Evolutionary conservation across 2,113 vertebrate genomes (phyloP).

Genomic region (Salvator merianae): DNA sequence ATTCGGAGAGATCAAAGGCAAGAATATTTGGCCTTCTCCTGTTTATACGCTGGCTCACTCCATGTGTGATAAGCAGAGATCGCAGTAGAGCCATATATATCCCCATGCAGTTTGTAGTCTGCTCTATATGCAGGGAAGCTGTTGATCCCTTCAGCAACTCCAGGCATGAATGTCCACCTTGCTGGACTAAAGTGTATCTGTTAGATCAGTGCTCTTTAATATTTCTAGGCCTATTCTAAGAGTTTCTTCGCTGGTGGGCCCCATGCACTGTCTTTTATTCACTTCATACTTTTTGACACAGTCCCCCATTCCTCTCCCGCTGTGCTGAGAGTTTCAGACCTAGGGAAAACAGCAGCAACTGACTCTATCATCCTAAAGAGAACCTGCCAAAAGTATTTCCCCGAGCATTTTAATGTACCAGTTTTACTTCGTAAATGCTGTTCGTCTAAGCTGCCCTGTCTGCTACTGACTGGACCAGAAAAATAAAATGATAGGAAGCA

Average conservation of each 20-base stretch:
- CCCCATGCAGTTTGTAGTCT: not conserved
- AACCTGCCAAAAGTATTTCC: slow-evolving; percentile 63
- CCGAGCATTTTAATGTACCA: slow-evolving; percentile 64
- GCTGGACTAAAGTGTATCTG: not conserved
- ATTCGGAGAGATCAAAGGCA: no score
- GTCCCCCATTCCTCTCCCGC: slow-evolving; percentile 32
- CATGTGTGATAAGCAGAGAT: not conserved
- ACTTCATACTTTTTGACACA: slow-evolving; percentile 27
- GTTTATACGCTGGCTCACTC: no score
- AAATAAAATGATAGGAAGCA: slow-evolving; percentile 2
- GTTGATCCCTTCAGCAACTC: not conserved
- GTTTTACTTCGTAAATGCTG: slow-evolving; percentile 63
- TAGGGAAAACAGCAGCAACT: slow-evolving; percentile 54
- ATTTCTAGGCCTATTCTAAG: not conserved
- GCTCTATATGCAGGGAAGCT: no score
- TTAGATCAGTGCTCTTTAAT: slow-evolving; percentile 11
- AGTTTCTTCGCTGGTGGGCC: slow-evolving; percentile 9
- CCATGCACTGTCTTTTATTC: not conserved
- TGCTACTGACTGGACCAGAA: slow-evolving; percentile 42
- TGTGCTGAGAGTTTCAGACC: slow-evolving; percentile 38
- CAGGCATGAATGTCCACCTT: not conserved
- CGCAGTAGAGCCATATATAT: not conserved
- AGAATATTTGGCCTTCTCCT: no score
- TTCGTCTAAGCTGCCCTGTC: slow-evolving; percentile 62
- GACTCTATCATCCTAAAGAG: slow-evolving; percentile 57